phyloP scores from a whole-genome alignment of 1,140 invertebrate species.

The Ectropis grisescens region DNA sequence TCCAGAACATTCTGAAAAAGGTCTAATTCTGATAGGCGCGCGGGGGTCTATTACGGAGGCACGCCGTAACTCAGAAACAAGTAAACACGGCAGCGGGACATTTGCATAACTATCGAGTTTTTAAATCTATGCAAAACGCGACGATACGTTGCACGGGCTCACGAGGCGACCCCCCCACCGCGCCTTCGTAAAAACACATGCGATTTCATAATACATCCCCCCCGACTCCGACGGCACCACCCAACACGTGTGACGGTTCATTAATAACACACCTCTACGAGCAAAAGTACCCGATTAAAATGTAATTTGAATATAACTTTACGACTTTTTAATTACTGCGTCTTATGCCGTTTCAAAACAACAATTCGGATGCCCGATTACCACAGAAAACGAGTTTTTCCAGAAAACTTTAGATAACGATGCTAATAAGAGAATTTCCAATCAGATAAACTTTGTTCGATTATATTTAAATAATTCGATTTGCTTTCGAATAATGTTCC shows the following conservation, averaged over 20 bases:
- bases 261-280: constrained; percentile 32
- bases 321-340: constrained; percentile 14
- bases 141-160: constrained; percentile 48
- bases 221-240: too few species aligned
- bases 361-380: constrained; percentile 1
- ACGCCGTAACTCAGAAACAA: constrained; percentile 56
- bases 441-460: too few species aligned
- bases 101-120: constrained; percentile 65
- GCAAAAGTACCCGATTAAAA: constrained; percentile 19
- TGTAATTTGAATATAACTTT: constrained; percentile 18
- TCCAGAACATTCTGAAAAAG: constrained; percentile 17
- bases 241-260: constrained; percentile 25
- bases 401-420: too few species aligned
- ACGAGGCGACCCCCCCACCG: constrained; percentile 23
- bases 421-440: too few species aligned
- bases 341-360: too few species aligned
- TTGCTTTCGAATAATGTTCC: constrained; percentile 1
- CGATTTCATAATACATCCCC: constrained; percentile 39
- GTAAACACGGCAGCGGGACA: constrained; percentile 50
- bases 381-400: too few species aligned
- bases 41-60: constrained; percentile 34
- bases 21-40: constrained; percentile 39
- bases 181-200: constrained; percentile 36
- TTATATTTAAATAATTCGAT: too few species aligned
- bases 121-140: constrained; percentile 67